Evolutionary conservation across 2,113 vertebrate species (phyloP).

Genomic region (Electrona antarctica): DNA sequence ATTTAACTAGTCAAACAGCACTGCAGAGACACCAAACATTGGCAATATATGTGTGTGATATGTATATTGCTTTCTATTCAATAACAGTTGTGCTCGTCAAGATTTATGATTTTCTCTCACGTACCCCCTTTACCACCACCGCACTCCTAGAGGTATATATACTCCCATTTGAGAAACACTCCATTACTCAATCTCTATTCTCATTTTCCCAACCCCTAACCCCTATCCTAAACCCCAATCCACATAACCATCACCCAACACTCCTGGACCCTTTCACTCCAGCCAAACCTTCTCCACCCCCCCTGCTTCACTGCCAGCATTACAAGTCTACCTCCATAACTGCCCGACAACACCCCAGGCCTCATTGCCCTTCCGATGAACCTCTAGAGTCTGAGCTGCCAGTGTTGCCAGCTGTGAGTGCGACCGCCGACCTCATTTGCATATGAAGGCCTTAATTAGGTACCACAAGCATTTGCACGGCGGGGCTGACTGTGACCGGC

Average conservation of each 20-base stretch:
- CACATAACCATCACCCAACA: neutral
- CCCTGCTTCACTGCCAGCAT: conserved; percentile 7
- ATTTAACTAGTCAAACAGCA: too few relatives aligned
- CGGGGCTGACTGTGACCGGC: conserved; percentile 80
- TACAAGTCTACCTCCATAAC: neutral
- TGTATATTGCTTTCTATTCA: too few relatives aligned
- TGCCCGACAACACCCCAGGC: conserved; percentile 18
- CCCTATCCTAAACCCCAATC: neutral
- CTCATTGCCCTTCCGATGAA: conserved; percentile 63
- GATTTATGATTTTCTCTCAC: too few relatives aligned
- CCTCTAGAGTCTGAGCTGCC: conserved; percentile 69
- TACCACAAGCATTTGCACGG: conserved; percentile 85
- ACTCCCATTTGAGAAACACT: neutral
- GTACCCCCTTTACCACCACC: too few relatives aligned
- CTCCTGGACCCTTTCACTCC: neutral
- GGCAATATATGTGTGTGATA: too few relatives aligned
- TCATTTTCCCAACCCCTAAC: neutral
- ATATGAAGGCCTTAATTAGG: conserved; percentile 98
- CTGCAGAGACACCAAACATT: too few relatives aligned
- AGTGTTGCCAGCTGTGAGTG: conserved; percentile 90
- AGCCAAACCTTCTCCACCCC: neutral
- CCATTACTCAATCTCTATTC: neutral
- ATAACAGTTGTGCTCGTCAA: too few relatives aligned
- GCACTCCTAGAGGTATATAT: too few relatives aligned
- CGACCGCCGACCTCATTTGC: conserved; percentile 89